A percentile compares a stretch with the other conserved stretches of the same genome.
Evolutionary conservation across 2,797 vertebrate genomes (phyloP).

Genomic region (Girardinus metallicus): DNA sequence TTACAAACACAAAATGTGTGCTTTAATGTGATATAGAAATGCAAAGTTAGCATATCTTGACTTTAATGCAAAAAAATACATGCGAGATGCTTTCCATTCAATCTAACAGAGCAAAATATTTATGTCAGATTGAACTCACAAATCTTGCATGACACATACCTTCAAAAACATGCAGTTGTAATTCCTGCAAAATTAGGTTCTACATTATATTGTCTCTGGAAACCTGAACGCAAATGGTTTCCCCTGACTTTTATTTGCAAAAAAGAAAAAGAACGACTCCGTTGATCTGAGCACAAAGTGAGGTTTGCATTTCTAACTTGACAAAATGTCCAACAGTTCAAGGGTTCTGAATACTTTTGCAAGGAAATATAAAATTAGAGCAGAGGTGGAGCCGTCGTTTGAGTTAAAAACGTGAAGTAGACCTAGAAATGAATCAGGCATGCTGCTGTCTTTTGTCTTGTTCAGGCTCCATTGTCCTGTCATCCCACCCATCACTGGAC

Average conservation of each 20-base stretch:
- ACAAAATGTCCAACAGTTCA: neutral
- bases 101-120: neutral
- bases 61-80: neutral
- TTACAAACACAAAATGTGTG: neutral
- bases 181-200: neutral
- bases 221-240: neutral
- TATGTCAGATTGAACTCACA: neutral
- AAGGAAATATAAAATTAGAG: neutral
- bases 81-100: neutral
- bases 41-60: neutral
- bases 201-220: neutral
- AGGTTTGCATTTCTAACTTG: neutral
- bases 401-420: constrained; percentile 37
- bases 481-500: constrained; percentile 65
- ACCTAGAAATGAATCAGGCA: constrained; percentile 70
- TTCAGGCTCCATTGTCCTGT: constrained; percentile 69
- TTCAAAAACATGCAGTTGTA: neutral
- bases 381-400: neutral
- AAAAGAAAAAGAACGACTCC: neutral
- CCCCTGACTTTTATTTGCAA: neutral
- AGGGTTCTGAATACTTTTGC: neutral
- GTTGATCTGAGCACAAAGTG: neutral
- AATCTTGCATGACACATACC: neutral
- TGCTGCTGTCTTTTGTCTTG: constrained; percentile 73
- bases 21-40: neutral